Evolutionary conservation across 2,888 invertebrate species (phyloP).

Genomic region (Dryobota labecula): DNA sequence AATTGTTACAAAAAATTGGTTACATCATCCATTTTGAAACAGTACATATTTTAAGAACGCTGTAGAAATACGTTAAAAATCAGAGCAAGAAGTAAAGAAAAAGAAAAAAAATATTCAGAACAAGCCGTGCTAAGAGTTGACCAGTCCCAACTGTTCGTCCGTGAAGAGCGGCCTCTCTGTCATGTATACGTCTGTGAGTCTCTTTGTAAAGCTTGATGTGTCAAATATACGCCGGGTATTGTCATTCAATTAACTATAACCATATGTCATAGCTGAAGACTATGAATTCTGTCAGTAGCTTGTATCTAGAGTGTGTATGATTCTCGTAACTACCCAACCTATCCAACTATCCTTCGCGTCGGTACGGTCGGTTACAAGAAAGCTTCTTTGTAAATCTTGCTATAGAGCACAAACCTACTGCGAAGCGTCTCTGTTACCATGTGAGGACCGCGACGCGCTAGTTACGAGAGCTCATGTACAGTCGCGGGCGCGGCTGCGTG

Average conservation of each 20-base stretch:
- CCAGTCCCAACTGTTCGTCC: neutral
- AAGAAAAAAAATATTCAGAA: neutral
- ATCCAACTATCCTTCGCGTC: neutral
- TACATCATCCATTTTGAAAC: neutral
- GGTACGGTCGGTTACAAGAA: neutral
- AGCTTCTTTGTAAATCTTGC: neutral
- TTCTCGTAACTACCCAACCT: slow-evolving; percentile 5
- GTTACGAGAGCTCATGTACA: slow-evolving; percentile 3
- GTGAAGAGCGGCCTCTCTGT: neutral
- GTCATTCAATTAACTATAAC: neutral
- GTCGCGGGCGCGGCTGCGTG: slow-evolving; percentile 46
- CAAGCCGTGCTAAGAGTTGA: too few relatives aligned
- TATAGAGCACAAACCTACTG: neutral
- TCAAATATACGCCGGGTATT: neutral
- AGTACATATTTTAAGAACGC: neutral
- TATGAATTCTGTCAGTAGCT: neutral
- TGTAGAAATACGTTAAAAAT: neutral
- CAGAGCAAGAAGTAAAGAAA: neutral
- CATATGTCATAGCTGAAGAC: neutral
- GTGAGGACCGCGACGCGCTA: neutral
- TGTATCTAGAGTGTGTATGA: neutral
- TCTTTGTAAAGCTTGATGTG: neutral
- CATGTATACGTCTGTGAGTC: neutral
- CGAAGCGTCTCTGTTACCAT: neutral
- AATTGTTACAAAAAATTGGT: neutral